Evolutionary conservation across 23 tunicate species (phyloP).

Genomic region (Trididemnum miniatum): DNA sequence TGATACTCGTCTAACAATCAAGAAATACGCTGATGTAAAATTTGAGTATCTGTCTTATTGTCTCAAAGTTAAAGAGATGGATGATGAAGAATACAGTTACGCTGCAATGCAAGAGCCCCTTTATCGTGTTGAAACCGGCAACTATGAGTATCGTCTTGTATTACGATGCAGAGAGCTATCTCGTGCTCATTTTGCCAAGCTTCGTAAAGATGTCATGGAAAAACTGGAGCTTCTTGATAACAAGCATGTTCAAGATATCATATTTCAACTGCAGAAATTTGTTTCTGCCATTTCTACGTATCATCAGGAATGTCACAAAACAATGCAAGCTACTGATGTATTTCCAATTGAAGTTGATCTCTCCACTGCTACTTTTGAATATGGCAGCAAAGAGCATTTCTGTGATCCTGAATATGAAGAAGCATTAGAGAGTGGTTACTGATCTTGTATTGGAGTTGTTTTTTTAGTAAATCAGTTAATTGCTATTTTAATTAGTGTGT

Average conservation of each 20-base stretch:
- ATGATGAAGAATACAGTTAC: slow-evolving; percentile 93
- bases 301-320: slow-evolving; percentile 56
- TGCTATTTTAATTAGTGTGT: no score
- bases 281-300: slow-evolving; percentile 73
- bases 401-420: slow-evolving; percentile 88
- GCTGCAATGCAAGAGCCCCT: slow-evolving; percentile 92
- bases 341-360: slow-evolving; percentile 97
- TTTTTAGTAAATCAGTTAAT: no score
- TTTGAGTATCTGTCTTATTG: slow-evolving; percentile 91
- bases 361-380: slow-evolving; percentile 81
- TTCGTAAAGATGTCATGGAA: slow-evolving; percentile 94
- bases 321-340: slow-evolving; percentile 65
- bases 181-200: slow-evolving; percentile 70
- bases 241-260: slow-evolving; percentile 93
- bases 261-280: slow-evolving; percentile 72
- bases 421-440: neutral
- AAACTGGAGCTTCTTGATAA: slow-evolving; percentile 88
- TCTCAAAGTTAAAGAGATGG: slow-evolving; percentile 94
- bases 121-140: slow-evolving; percentile 95
- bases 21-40: slow-evolving; percentile 93
- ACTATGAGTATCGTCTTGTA: slow-evolving; percentile 90
- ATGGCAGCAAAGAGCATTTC: slow-evolving; percentile 75
- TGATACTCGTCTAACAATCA: slow-evolving; percentile 82
- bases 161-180: slow-evolving; percentile 82
- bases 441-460: no score